These are phyloP conservation scores for Campylorhamphus procurvoides DNA, from an alignment of 2,113 vertebrate species.

Conservation along the genomic window DNA sequence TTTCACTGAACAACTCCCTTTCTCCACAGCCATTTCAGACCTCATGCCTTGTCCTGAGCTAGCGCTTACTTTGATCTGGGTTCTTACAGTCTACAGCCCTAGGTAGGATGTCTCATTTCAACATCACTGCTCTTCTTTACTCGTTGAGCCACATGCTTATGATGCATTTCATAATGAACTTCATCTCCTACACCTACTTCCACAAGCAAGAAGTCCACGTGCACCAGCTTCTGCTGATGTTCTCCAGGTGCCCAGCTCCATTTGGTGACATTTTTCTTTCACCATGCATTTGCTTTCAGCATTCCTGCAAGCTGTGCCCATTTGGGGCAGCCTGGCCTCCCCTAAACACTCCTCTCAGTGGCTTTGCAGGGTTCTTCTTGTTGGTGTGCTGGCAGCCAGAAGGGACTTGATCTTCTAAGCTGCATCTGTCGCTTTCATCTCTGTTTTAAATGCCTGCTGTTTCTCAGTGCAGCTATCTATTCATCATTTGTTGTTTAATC, in stretches of 20 bases:
- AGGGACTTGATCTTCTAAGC: neutral
- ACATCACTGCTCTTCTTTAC: neutral
- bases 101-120: neutral
- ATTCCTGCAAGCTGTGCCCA: neutral
- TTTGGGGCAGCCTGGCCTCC: neutral
- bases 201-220: neutral
- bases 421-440: neutral
- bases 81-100: neutral
- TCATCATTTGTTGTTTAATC: neutral
- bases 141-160: neutral
- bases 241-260: neutral
- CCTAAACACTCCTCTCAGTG: neutral
- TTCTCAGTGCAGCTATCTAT: neutral
- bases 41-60: neutral
- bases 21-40: slow-evolving; percentile 6
- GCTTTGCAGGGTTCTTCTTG: neutral
- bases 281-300: neutral
- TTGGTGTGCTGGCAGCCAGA: neutral
- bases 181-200: slow-evolving; percentile 7
- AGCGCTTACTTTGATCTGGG: neutral
- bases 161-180: slow-evolving; percentile 2
- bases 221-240: neutral
- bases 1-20: slow-evolving; percentile 23
- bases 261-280: neutral
- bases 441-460: neutral